phyloP scores from a whole-genome alignment of 92 coral and sea anemone genomes.

The Porites divaricata region DNA sequence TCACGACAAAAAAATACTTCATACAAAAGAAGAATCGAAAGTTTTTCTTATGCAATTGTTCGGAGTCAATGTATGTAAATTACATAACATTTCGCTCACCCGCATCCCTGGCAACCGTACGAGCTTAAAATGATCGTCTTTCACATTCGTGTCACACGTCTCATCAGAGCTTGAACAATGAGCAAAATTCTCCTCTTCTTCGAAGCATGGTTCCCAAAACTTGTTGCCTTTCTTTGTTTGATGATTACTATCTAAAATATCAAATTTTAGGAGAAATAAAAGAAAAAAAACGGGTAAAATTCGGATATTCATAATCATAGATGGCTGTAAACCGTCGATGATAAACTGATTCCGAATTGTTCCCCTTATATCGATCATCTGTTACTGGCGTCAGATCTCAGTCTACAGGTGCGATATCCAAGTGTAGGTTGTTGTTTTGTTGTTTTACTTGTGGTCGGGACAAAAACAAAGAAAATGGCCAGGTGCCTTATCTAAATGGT shows the following conservation, averaged over 20 bases:
- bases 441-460: slow-evolving; percentile 20
- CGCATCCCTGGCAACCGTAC: slow-evolving; percentile 19
- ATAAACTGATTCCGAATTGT: not conserved
- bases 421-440: slow-evolving; percentile 11
- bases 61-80: not conserved
- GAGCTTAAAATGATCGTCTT: not conserved
- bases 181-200: slow-evolving; percentile 3
- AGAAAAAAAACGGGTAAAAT: not conserved
- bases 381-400: not conserved
- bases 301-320: not conserved
- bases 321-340: not conserved
- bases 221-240: not conserved
- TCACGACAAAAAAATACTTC: no score
- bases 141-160: not conserved
- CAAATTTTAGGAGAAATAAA: not conserved
- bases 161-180: slow-evolving; percentile 1
- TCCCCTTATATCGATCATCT: not conserved
- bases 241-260: not conserved
- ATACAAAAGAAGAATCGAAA: no score
- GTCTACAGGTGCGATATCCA: not conserved
- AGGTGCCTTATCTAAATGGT: not conserved
- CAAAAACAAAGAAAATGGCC: not conserved
- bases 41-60: not conserved
- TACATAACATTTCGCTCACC: not conserved
- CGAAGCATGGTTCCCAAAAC: slow-evolving; percentile 24